Conservation (phyloP, 1,140 invertebrate genomes). For the Zaprionus taronus region DNA sequence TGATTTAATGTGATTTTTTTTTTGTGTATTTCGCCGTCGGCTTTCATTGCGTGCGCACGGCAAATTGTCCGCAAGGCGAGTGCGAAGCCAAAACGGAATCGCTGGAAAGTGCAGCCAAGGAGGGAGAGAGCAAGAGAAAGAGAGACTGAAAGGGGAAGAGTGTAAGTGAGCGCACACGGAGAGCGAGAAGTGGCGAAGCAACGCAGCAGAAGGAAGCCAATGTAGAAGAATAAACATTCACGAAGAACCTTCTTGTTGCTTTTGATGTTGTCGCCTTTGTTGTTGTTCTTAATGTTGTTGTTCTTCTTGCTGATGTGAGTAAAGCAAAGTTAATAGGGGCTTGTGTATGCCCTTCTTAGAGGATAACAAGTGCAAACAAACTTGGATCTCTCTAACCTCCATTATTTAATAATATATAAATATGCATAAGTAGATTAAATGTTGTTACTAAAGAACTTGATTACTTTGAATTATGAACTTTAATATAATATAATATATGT, state of each 20-base stretch:
- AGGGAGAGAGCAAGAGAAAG: not conserved
- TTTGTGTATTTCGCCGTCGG: not conserved
- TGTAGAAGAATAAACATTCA: constrained; percentile 42
- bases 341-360: constrained; percentile 2
- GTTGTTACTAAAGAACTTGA: too few relatives aligned
- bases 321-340: not conserved
- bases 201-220: constrained; percentile 41
- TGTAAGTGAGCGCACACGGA: not conserved
- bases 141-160: not conserved
- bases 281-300: not conserved
- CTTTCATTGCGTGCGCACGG: constrained; percentile 44
- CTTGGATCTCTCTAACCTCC: too few relatives aligned
- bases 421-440: too few relatives aligned
- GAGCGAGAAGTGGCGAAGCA: constrained; percentile 20
- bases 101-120: constrained; percentile 34
- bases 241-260: constrained; percentile 20
- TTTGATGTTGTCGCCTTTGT: not conserved
- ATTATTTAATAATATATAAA: too few relatives aligned
- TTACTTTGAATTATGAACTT: too few relatives aligned
- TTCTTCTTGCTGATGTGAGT: not conserved
- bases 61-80: constrained; percentile 40
- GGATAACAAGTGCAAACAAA: not conserved
- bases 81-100: constrained; percentile 25
- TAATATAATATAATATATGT: too few relatives aligned
- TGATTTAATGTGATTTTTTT: constrained; percentile 1